Conservation (phyloP, 2,113 vertebrate genomes). For the Nibea coibor region DNA sequence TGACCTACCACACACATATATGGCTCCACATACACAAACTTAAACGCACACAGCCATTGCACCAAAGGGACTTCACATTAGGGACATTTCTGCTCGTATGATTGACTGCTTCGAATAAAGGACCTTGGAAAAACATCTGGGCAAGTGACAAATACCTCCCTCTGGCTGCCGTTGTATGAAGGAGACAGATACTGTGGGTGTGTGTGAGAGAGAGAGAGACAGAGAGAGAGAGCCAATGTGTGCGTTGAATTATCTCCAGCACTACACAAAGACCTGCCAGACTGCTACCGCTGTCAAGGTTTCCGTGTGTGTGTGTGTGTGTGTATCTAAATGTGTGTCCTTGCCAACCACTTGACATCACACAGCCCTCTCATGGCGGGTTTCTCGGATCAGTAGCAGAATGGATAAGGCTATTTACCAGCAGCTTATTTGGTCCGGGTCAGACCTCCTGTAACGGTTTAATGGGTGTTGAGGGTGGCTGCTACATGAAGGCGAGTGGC, state of each 20-base stretch:
- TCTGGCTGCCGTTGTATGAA: slow-evolving; percentile 65
- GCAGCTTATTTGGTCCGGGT: slow-evolving; percentile 74
- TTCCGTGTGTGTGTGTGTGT: slow-evolving; percentile 25
- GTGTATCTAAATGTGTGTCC: slow-evolving; percentile 53
- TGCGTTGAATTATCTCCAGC: slow-evolving; percentile 50
- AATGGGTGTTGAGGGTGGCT: slow-evolving; percentile 52
- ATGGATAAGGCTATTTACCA: slow-evolving; percentile 77
- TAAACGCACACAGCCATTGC: slow-evolving; percentile 19
- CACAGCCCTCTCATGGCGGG: slow-evolving; percentile 70
- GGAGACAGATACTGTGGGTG: slow-evolving; percentile 58
- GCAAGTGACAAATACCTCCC: slow-evolving; percentile 75
- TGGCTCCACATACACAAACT: slow-evolving; percentile 5
- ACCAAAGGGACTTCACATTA: slow-evolving; percentile 68
- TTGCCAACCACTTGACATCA: slow-evolving; percentile 76
- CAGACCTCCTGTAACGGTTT: slow-evolving; percentile 66
- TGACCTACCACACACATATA: slow-evolving; percentile 60
- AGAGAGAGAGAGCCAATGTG: slow-evolving; percentile 1
- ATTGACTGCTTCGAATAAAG: slow-evolving; percentile 77
- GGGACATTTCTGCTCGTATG: slow-evolving; percentile 72
- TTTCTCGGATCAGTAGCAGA: slow-evolving; percentile 70
- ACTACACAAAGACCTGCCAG: slow-evolving; percentile 70
- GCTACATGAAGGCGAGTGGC: slow-evolving; percentile 26
- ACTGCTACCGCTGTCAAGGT: slow-evolving; percentile 46
- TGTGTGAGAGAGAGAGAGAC: not conserved
- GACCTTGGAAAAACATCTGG: slow-evolving; percentile 83